Evolutionary conservation across 2,113 vertebrate species (phyloP).

Genomic region (Callithrix jacchus): DNA sequence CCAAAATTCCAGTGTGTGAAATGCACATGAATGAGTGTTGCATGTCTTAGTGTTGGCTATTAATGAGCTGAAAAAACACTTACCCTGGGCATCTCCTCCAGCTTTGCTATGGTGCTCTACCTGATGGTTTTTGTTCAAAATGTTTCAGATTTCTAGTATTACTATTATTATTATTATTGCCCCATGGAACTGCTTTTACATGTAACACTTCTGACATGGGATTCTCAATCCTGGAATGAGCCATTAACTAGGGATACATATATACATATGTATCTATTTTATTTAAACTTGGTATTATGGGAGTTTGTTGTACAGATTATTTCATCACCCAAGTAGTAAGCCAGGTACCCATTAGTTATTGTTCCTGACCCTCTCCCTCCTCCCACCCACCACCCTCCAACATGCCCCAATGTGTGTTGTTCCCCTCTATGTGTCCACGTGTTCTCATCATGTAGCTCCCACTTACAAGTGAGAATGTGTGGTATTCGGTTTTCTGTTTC

Average conservation of each 20-base stretch:
- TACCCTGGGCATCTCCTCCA: background rate
- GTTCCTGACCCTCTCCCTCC: too few relatives aligned
- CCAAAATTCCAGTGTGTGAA: background rate
- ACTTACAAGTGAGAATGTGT: too few relatives aligned
- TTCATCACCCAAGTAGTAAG: too few relatives aligned
- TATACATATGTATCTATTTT: too few relatives aligned
- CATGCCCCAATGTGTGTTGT: too few relatives aligned
- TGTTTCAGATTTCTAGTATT: background rate
- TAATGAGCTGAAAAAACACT: background rate
- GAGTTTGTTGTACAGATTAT: too few relatives aligned
- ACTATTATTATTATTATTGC: background rate
- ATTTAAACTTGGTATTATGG: too few relatives aligned
- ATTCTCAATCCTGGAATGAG: background rate
- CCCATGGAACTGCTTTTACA: background rate
- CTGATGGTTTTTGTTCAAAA: background rate
- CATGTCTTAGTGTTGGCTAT: rapidly evolving
- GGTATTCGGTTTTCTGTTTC: too few relatives aligned
- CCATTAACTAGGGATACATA: background rate
- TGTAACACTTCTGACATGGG: background rate
- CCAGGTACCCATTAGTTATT: too few relatives aligned
- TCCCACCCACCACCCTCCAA: too few relatives aligned
- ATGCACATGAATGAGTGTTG: background rate
- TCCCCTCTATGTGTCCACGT: too few relatives aligned
- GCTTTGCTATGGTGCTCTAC: background rate
- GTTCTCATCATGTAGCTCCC: too few relatives aligned